Percentiles rank a stretch among this genome's conserved stretches.
Conservation (phyloP, 2,888 invertebrate genomes). For the Lumbricus terrestris region DNA sequence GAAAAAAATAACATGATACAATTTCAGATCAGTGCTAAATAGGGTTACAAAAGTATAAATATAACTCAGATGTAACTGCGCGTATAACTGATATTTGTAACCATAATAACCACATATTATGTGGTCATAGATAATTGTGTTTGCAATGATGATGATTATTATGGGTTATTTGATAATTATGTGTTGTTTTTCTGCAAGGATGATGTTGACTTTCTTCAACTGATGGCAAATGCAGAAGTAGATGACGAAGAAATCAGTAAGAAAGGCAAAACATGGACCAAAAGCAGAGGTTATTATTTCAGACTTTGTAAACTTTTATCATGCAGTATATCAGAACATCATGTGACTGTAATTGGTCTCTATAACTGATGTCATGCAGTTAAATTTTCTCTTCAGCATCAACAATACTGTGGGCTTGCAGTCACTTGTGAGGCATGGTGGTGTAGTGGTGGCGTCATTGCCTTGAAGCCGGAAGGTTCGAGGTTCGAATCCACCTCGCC, state of each 20-base stretch:
- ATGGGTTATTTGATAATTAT: neutral
- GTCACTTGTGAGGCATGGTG: no score
- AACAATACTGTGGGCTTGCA: neutral
- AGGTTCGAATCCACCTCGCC: no score
- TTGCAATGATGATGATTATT: no score
- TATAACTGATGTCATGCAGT: neutral
- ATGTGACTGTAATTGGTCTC: neutral
- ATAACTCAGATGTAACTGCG: no score
- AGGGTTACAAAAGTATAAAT: no score
- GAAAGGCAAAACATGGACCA: neutral
- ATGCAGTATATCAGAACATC: neutral
- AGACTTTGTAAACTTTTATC: neutral
- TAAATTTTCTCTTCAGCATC: neutral
- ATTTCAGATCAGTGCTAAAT: no score
- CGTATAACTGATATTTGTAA: no score
- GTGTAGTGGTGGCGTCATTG: no score
- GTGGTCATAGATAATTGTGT: no score
- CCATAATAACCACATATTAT: no score
- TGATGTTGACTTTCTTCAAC: slow-evolving; percentile 25
- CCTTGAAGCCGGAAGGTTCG: no score
- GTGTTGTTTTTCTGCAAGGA: slow-evolving; percentile 7
- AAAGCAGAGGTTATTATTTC: slow-evolving; percentile 5
- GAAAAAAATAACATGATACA: no score
- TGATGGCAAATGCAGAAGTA: slow-evolving; percentile 22
- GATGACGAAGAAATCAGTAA: slow-evolving; percentile 15